phyloP scores from a whole-genome alignment of 2,888 invertebrate genomes.

The Pandemis cinnamomeana region DNA sequence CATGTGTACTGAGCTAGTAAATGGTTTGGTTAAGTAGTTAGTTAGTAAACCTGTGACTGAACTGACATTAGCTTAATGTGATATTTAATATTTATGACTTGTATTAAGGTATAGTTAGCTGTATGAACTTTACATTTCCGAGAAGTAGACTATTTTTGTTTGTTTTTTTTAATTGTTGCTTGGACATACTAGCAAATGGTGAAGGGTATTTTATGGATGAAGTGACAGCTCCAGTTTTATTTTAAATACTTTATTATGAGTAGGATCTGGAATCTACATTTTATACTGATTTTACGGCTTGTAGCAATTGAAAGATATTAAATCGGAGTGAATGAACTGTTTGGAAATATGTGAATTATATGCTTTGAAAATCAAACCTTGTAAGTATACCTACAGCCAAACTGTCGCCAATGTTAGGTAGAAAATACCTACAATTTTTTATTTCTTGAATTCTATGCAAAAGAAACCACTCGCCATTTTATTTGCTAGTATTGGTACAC shows the following conservation, averaged over 20 bases:
- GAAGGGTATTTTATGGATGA: conserved; percentile 40
- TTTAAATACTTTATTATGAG: not conserved
- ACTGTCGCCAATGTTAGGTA: too few relatives aligned
- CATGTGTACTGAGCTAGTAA: conserved; percentile 23
- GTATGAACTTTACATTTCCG: conserved; percentile 63
- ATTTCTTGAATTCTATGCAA: not conserved
- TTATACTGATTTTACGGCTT: not conserved
- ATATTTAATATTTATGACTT: conserved; percentile 82
- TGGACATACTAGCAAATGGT: conserved; percentile 49
- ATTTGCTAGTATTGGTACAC: conserved; percentile 54
- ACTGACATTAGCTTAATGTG: conserved; percentile 83
- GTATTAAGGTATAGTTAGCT: conserved; percentile 72
- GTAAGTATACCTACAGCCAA: too few relatives aligned
- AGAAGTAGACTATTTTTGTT: conserved; percentile 58
- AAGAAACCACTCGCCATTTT: conserved; percentile 2
- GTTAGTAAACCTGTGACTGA: conserved; percentile 75
- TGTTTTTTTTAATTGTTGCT: conserved; percentile 48
- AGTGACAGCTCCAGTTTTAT: conserved; percentile 20
- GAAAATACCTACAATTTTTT: not conserved
- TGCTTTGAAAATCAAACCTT: too few relatives aligned
- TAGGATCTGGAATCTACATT: not conserved
- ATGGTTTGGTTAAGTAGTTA: conserved; percentile 62
- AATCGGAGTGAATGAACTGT: not conserved
- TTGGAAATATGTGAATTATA: too few relatives aligned
- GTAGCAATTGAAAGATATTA: not conserved